Evolutionary conservation across 2,797 vertebrate genomes (phyloP).

Genomic region (Rhincodon typus): DNA sequence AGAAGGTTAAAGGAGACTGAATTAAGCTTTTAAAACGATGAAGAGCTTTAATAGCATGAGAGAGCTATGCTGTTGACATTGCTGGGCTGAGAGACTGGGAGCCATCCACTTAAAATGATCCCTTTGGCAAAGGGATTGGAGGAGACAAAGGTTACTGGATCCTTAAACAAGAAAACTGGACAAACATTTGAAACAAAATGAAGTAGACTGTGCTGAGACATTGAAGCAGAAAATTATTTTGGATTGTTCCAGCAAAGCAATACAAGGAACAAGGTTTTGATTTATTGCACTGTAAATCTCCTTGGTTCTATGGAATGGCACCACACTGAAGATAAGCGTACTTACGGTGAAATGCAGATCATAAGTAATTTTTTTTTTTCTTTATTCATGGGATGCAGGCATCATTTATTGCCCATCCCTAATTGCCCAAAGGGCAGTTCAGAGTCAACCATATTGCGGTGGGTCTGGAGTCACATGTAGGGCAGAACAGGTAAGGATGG

Average conservation of each 20-base stretch:
- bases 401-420: too few relatives aligned
- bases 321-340: neutral
- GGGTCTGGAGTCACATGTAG: too few relatives aligned
- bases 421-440: too few relatives aligned
- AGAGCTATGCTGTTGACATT: neutral
- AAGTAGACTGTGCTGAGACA: neutral
- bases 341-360: neutral
- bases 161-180: neutral
- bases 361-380: too few relatives aligned
- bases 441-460: too few relatives aligned
- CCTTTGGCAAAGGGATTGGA: neutral
- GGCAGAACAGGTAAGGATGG: too few relatives aligned
- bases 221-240: neutral
- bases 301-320: neutral
- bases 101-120: neutral
- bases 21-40: neutral
- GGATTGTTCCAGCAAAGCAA: neutral
- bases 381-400: too few relatives aligned
- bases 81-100: neutral
- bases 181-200: neutral
- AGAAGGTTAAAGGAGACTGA: neutral
- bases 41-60: neutral
- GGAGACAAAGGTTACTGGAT: neutral
- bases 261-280: neutral
- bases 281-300: neutral